Conservation (phyloP, 2,113 vertebrate genomes). For the Peromyscus californicus region DNA sequence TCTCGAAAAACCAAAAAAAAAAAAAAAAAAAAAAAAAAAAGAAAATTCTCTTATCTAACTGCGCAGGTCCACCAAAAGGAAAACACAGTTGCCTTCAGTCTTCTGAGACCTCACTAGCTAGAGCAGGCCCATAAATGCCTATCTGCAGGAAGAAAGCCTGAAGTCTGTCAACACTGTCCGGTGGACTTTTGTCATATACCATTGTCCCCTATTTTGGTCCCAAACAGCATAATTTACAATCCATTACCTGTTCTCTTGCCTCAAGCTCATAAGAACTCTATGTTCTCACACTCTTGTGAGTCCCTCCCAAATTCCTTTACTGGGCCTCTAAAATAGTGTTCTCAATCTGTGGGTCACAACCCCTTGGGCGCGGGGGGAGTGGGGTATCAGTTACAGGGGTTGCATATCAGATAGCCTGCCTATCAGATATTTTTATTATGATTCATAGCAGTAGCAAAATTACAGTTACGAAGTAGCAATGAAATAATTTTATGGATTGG, state of each 20-base stretch:
- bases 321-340: not conserved
- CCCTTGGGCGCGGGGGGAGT: not conserved
- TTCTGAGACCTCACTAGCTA: not conserved
- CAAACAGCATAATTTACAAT: not conserved
- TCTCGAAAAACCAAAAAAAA: too few relatives aligned
- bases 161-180: not conserved
- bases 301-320: not conserved
- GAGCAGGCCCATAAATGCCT: not conserved
- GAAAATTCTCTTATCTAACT: not conserved
- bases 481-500: not conserved
- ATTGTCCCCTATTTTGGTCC: not conserved
- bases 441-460: not conserved
- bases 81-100: not conserved
- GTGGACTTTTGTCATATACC: not conserved
- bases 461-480: not conserved
- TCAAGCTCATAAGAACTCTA: not conserved
- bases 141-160: not conserved
- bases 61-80: not conserved
- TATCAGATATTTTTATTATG: not conserved
- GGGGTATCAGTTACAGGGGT: not conserved
- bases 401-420: not conserved
- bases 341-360: not conserved
- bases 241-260: not conserved
- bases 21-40: too few relatives aligned
- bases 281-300: not conserved